Evolutionary conservation across 1,140 invertebrate species (phyloP), one percentile per base, ranked within the genome.

Genomic region (Tetramorium alpestre): DNA sequence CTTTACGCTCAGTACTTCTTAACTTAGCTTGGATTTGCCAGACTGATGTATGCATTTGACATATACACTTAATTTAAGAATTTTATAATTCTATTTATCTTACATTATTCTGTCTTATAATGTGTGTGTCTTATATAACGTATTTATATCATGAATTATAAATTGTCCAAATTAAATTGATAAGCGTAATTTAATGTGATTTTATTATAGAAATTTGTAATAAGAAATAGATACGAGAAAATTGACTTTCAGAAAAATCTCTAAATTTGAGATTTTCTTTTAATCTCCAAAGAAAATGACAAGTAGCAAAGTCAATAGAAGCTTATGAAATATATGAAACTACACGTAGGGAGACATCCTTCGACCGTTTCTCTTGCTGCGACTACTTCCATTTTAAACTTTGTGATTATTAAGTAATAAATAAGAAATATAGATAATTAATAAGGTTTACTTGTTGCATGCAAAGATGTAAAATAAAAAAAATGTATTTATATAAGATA

Each of bases 141-240:
- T 78, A 64, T 78, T 64, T 64, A 77, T 77, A 77, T 77, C 10
- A 28, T 47, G 0, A 28, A 77, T 38, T 78, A 2, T 47, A 78
- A 2, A 38, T 33, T 78, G 16, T 62, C 25, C 6, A 64, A 47
- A 28, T 77, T 62, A 62, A 76, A 1, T 16, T 62, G n/a, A 69
- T 69, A 69, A 47, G 5, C 22, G 25, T 47, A 69, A 69, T 69
- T 62, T 47, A 25, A 69, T 28, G 44, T 33, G 47, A 77, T 77
- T 77, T 62, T 47, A 62, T 49, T 47, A 78, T 1, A 38, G 1
- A 60, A 28, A 3, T 58, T 33, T 73, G 3, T 76, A 44, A 47
- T 41, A 44, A 28, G 44, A 44, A 28, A 47, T 44, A 44, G 11
- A 4, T 7, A 58, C 3, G 1, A 38, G 33, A 60, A 13, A 16